phyloP scores from a whole-genome alignment of 2,113 vertebrate genomes.

The Peromyscus maniculatus region DNA sequence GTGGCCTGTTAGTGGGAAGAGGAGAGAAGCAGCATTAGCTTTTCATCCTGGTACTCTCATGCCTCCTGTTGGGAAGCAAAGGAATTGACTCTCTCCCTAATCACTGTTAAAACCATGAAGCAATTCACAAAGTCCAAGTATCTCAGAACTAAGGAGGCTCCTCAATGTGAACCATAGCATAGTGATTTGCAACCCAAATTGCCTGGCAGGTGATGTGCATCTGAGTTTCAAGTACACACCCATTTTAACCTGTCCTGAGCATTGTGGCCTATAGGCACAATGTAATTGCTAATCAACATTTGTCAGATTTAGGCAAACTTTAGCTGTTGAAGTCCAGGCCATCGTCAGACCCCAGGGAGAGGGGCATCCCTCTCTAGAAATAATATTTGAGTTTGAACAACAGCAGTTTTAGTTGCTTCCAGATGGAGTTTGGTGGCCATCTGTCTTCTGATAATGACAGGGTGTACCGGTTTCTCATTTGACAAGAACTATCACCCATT shows the following conservation, averaged over 20 bases:
- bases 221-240: background rate
- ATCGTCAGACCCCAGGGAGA: background rate
- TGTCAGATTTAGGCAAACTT: background rate
- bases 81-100: background rate
- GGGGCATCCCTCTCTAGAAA: background rate
- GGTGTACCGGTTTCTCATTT: background rate
- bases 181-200: background rate
- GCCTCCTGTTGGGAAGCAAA: slow-evolving; percentile 37
- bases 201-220: background rate
- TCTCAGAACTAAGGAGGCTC: slow-evolving; percentile 1
- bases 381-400: background rate
- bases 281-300: background rate
- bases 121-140: background rate
- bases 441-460: background rate
- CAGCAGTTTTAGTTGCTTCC: background rate
- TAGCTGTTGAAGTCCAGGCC: background rate
- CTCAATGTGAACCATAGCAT: background rate
- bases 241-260: background rate
- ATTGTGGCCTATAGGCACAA: background rate
- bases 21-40: background rate
- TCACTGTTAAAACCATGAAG: background rate
- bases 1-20: background rate
- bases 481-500: background rate
- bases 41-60: background rate
- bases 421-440: background rate